These are phyloP conservation scores for Aplysia californica DNA, from an alignment of 1,140 invertebrate genomes.

Conservation along the genomic window DNA sequence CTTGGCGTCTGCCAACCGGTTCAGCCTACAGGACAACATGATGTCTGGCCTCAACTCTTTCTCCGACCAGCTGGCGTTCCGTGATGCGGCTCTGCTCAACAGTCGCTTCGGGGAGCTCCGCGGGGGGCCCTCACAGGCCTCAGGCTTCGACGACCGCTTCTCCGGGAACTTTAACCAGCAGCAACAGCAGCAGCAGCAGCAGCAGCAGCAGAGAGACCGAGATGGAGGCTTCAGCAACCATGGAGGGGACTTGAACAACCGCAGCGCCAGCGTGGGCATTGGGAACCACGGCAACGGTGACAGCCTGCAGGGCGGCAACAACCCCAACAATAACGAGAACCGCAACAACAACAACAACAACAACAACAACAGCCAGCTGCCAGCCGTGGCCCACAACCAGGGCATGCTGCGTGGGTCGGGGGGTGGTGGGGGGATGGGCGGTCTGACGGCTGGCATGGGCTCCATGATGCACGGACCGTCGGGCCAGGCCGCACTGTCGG, in stretches of 20 bases:
- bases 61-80: conserved; percentile 21
- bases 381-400: conserved; percentile 23
- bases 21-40: conserved; percentile 24
- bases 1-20: conserved; percentile 22
- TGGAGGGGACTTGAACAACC: not conserved
- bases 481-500: not conserved
- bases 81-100: conserved; percentile 27
- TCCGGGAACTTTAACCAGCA: conserved; percentile 10
- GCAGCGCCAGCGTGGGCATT: not conserved
- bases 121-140: conserved; percentile 2
- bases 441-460: not conserved
- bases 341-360: not conserved
- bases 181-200: conserved; percentile 18
- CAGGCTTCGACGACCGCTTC: conserved; percentile 23
- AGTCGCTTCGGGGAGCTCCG: conserved; percentile 28
- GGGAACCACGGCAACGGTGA: not conserved
- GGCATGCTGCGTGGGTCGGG: conserved; percentile 5
- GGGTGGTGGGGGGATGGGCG: not conserved
- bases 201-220: conserved; percentile 15
- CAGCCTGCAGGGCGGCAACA: not conserved
- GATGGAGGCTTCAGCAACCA: conserved; percentile 17
- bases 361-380: conserved; percentile 10
- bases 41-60: conserved; percentile 27
- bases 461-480: not conserved
- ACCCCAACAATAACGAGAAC: not conserved